A percentile compares a stretch with the other conserved stretches of the same genome.
These are phyloP conservation scores for Blomia tropicalis DNA, from an alignment of 2,888 invertebrate species.

Conservation along the genomic window DNA sequence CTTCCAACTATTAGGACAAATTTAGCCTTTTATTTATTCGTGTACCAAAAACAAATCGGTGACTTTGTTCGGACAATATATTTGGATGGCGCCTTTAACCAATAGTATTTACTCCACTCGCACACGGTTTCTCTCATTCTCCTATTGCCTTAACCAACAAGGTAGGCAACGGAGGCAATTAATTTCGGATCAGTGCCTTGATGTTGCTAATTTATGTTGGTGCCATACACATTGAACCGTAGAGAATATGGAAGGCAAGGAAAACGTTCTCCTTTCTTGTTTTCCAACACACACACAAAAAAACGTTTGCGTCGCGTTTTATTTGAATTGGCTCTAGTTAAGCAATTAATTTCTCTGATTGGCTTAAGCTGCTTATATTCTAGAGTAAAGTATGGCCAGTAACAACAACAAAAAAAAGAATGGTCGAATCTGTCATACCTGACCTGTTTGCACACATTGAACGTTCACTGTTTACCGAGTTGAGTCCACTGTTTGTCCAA, in stretches of 20 bases:
- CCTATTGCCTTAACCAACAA: background rate
- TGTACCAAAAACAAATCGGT: conserved; percentile 11
- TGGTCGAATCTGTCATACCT: conserved; percentile 3
- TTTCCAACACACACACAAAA: too few relatives aligned
- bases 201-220: conserved; percentile 7
- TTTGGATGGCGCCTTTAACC: background rate
- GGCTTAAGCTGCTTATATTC: conserved; percentile 4
- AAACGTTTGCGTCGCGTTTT: too few relatives aligned
- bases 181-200: conserved; percentile 12
- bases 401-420: background rate
- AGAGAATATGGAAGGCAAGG: too few relatives aligned
- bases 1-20: background rate
- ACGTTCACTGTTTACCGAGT: conserved; percentile 2
- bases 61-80: background rate
- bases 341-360: conserved; percentile 10
- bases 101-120: too few relatives aligned
- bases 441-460: conserved; percentile 13
- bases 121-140: background rate
- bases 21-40: background rate
- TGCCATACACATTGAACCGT: background rate
- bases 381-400: background rate
- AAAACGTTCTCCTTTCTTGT: too few relatives aligned
- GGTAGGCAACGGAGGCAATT: conserved; percentile 9
- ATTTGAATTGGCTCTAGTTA: background rate
- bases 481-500: conserved; percentile 27